These are phyloP conservation scores for Perodicticus potto DNA, from an alignment of 2,797 vertebrate species.

Conservation along the genomic window DNA sequence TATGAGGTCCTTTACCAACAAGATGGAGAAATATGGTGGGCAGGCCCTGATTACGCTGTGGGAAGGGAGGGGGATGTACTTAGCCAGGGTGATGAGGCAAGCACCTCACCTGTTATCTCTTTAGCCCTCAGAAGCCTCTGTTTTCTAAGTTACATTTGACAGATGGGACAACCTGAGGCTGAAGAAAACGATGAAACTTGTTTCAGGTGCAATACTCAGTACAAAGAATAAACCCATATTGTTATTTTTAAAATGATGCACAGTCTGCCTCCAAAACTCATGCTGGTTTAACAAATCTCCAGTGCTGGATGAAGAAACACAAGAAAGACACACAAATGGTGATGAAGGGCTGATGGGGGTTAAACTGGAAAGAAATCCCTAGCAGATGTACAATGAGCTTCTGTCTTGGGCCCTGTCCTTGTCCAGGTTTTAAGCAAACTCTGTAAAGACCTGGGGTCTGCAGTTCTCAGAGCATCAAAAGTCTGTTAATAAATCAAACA, in stretches of 20 bases:
- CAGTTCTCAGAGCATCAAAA: neutral
- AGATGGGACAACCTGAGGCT: neutral
- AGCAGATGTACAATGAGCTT: no score
- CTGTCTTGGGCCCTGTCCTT: neutral
- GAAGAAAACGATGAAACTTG: no score
- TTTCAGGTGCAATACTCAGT: neutral
- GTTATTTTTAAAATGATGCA: neutral
- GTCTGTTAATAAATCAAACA: neutral
- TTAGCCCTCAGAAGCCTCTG: neutral
- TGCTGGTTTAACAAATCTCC: neutral
- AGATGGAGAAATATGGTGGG: neutral
- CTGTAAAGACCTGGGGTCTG: neutral
- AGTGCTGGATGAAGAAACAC: neutral
- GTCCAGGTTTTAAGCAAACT: neutral
- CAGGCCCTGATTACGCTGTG: rapidly evolving
- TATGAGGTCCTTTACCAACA: neutral
- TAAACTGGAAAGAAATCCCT: neutral
- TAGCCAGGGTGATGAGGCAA: rapidly evolving
- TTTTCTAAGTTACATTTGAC: neutral
- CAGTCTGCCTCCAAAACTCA: neutral
- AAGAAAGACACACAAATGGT: neutral
- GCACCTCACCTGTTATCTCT: rapidly evolving
- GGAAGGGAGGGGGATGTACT: neutral
- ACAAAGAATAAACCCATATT: neutral
- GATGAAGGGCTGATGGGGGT: no score